Percentiles rank a stretch among this genome's conserved stretches.
phyloP scores from a whole-genome alignment of 2,888 invertebrate genomes.

The Onthophagus sagittarius region DNA sequence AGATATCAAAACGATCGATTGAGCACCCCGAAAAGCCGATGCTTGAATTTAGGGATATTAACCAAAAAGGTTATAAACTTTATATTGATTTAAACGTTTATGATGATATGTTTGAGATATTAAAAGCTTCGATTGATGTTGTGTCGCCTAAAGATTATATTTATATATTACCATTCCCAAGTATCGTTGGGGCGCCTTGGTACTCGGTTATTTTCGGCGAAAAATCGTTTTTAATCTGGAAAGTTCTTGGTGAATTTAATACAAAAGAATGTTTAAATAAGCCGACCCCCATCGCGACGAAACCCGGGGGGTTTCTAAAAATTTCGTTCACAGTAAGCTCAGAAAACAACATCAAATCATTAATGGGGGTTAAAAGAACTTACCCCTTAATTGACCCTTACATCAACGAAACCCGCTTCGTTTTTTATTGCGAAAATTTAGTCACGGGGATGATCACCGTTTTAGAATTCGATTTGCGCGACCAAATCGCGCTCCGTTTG shows the following conservation, averaged over 20 bases:
- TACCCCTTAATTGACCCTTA: background rate
- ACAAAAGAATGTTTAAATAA: background rate
- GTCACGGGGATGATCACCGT: background rate
- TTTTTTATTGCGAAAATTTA: background rate
- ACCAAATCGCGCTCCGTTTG: background rate
- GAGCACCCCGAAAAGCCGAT: background rate
- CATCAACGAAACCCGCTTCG: background rate
- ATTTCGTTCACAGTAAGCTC: background rate
- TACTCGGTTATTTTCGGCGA: background rate
- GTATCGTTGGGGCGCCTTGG: background rate
- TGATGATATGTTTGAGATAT: background rate
- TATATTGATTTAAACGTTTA: background rate
- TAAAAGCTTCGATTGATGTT: background rate
- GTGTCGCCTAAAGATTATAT: background rate
- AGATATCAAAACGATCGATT: background rate
- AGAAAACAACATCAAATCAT: background rate
- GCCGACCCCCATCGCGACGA: background rate
- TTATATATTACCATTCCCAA: background rate
- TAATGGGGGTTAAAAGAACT: background rate
- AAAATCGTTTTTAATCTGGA: background rate
- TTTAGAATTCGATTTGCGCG: background rate
- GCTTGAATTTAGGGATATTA: background rate
- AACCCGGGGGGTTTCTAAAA: background rate
- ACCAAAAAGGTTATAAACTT: background rate
- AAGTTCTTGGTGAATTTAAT: background rate